Percentiles rank a stretch among this genome's conserved stretches.
phyloP scores from a whole-genome alignment of 2,113 vertebrate genomes.

The Ictalurus furcatus region DNA sequence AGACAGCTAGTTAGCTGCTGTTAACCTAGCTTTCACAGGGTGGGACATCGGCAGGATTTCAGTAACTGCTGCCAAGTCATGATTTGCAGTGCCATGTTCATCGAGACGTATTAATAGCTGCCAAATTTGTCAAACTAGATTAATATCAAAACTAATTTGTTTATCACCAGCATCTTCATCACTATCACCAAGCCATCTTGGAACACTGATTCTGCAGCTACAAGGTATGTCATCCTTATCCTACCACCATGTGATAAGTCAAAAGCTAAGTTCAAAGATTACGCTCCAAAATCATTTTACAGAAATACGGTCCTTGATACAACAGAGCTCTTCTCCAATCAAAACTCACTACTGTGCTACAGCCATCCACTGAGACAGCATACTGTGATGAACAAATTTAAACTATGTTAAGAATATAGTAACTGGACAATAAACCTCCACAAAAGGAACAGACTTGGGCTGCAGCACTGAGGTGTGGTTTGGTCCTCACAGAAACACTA shows the following conservation, averaged over 20 bases:
- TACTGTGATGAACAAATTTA: not conserved
- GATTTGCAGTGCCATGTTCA: not conserved
- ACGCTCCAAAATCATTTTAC: not conserved
- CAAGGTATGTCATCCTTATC: not conserved
- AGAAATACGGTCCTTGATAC: not conserved
- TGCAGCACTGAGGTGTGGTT: not conserved
- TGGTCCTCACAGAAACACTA: not conserved
- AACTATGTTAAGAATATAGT: not conserved
- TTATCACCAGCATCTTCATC: not conserved
- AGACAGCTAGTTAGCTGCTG: not conserved
- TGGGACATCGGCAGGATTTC: not conserved
- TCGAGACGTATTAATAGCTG: not conserved
- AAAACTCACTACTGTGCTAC: not conserved
- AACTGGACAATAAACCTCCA: not conserved
- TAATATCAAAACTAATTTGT: not conserved
- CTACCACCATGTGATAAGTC: not conserved
- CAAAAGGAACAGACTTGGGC: not conserved
- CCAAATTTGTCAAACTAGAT: not conserved
- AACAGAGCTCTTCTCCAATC: not conserved
- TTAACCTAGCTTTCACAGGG: not conserved
- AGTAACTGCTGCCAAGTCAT: not conserved
- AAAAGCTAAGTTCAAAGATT: not conserved
- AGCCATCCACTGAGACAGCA: not conserved
- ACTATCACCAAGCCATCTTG: not conserved
- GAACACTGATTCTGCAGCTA: conserved; percentile 14